These are phyloP conservation scores for Callosobruchus maculatus DNA, from an alignment of 2,888 invertebrate species.

Conservation along the genomic window DNA sequence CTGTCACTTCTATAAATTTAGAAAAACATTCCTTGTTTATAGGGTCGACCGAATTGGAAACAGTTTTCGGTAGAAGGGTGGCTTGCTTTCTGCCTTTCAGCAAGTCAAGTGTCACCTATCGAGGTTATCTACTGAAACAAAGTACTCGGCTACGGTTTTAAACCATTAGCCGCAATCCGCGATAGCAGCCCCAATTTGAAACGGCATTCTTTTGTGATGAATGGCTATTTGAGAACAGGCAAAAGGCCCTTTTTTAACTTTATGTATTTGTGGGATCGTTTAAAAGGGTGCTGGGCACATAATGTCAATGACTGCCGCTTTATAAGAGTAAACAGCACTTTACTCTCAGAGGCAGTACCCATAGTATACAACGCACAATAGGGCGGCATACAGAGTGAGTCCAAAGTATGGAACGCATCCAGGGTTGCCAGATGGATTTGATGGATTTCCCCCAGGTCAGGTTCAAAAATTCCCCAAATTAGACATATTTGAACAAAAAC, in stretches of 20 bases:
- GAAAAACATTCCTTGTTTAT: too few species aligned
- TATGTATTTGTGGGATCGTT: background rate
- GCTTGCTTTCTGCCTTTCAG: background rate
- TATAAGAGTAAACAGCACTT: too few species aligned
- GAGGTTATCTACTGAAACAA: background rate
- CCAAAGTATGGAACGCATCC: too few species aligned
- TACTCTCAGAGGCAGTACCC: too few species aligned
- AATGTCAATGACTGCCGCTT: background rate
- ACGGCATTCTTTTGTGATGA: background rate
- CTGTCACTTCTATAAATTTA: too few species aligned
- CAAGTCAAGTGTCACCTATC: background rate
- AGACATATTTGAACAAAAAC: too few species aligned
- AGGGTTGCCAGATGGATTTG: too few species aligned
- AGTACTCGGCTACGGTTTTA: background rate
- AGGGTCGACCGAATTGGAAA: too few species aligned
- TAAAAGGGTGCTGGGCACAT: background rate
- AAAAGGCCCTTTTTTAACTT: background rate
- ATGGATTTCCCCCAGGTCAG: too few species aligned
- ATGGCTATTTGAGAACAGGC: background rate
- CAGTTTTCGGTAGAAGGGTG: background rate
- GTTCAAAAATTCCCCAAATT: too few species aligned
- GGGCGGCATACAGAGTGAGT: too few species aligned
- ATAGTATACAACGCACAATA: too few species aligned
- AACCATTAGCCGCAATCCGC: background rate
- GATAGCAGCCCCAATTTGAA: background rate